Percentiles rank a stretch among this genome's conserved stretches.
These are phyloP conservation scores for Clusia tigrina DNA, from an alignment of 2,888 invertebrate genomes.

Conservation along the genomic window DNA sequence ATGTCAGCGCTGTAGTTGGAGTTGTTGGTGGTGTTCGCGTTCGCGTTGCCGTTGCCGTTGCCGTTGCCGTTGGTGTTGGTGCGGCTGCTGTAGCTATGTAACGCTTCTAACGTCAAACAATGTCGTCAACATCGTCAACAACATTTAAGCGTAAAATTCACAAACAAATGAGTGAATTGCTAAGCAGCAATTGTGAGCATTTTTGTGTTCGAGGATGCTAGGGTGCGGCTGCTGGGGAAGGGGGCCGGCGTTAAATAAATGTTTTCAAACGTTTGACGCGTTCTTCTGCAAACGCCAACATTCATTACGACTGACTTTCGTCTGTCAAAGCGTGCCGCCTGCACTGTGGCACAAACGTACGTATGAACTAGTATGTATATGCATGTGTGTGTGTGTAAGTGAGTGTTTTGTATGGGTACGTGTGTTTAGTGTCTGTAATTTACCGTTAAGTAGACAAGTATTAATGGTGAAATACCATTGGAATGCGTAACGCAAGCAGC, in stretches of 20 bases:
- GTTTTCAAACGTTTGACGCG: conserved; percentile 57
- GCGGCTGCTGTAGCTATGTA: neutral
- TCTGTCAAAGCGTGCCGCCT: neutral
- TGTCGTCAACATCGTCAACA: conserved; percentile 2
- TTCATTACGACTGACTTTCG: conserved; percentile 13
- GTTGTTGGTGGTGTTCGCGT: too few species aligned
- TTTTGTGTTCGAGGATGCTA: neutral
- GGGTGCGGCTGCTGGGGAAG: neutral
- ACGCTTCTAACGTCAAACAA: conserved; percentile 1
- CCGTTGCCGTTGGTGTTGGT: too few species aligned
- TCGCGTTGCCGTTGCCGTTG: too few species aligned
- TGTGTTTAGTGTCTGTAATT: conserved; percentile 62
- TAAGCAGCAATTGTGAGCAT: neutral
- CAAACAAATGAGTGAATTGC: neutral
- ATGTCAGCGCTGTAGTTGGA: conserved; percentile 3
- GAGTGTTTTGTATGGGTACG: too few species aligned
- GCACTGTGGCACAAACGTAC: conserved; percentile 28
- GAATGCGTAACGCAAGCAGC: conserved; percentile 58
- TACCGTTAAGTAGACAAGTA: conserved; percentile 63
- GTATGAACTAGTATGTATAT: conserved; percentile 19
- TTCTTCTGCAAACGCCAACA: conserved; percentile 35
- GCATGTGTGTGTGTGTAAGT: conserved; percentile 39
- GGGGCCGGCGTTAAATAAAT: conserved; percentile 45
- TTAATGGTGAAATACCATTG: conserved; percentile 61
- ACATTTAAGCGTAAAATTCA: conserved; percentile 4